Evolutionary conservation across 2,113 vertebrate genomes (phyloP).

Genomic region (Neolamprologus modestus): DNA sequence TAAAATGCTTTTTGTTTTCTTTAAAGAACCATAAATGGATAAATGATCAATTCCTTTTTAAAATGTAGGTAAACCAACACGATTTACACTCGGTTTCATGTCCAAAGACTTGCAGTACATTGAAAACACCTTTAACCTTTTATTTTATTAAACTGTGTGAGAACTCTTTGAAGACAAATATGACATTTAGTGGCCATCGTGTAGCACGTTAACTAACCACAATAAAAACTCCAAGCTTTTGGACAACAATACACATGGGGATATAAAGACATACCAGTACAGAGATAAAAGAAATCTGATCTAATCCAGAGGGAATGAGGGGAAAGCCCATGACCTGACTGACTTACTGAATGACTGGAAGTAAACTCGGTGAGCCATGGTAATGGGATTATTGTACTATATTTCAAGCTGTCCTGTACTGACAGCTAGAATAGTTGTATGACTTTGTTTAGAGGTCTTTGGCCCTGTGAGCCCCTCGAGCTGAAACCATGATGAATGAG

Average conservation of each 20-base stretch:
- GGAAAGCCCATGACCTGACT: constrained; percentile 6
- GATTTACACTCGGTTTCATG: neutral
- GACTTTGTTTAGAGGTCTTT: constrained; percentile 5
- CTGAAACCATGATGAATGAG: neutral
- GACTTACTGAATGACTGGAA: constrained; percentile 18
- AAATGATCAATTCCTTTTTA: neutral
- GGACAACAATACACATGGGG: neutral
- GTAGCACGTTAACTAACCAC: neutral
- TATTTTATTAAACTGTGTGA: neutral
- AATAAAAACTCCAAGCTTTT: neutral
- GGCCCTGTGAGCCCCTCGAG: neutral
- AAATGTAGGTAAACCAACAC: neutral
- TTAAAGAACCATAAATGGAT: neutral
- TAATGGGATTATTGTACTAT: constrained; percentile 40
- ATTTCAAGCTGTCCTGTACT: constrained; percentile 18
- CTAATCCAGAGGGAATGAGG: constrained; percentile 20
- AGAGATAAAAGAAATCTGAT: constrained; percentile 16
- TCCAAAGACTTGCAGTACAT: neutral
- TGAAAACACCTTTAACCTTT: neutral
- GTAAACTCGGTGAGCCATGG: neutral
- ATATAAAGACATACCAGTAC: neutral
- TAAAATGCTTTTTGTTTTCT: constrained; percentile 3
- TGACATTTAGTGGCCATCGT: neutral
- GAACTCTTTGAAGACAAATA: neutral
- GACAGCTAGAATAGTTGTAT: constrained; percentile 5